Conservation (phyloP, 2,113 vertebrate species). For the Neogobius melanostomus region DNA sequence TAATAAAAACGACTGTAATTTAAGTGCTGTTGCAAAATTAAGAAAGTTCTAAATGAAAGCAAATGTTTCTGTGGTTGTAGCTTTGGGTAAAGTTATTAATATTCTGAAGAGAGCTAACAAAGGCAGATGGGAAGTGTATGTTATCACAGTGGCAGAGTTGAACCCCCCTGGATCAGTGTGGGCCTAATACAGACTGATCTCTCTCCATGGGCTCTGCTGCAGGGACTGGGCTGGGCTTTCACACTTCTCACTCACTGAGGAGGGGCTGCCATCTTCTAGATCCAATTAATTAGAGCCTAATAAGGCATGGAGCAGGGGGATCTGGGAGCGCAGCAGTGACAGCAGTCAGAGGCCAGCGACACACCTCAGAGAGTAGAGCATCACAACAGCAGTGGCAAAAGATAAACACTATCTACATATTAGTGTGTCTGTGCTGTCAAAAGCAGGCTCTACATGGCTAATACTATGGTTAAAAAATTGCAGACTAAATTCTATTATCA, state of each 20-base stretch:
- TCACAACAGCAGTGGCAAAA: not conserved
- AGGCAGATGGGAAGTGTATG: slow-evolving; percentile 17
- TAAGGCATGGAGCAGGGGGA: slow-evolving; percentile 53
- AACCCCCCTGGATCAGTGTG: slow-evolving; percentile 53
- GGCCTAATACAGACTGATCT: slow-evolving; percentile 63
- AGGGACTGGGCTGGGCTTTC: slow-evolving; percentile 52
- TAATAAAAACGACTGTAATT: too few species aligned
- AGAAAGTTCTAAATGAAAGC: not conserved
- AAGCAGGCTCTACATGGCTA: too few species aligned
- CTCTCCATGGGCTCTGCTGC: slow-evolving; percentile 54
- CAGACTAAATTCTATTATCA: too few species aligned
- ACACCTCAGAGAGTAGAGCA: slow-evolving; percentile 29
- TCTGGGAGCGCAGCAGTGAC: slow-evolving; percentile 48
- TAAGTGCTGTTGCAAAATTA: too few species aligned
- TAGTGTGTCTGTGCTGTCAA: too few species aligned
- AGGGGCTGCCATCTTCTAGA: slow-evolving; percentile 60
- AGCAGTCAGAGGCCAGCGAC: slow-evolving; percentile 48
- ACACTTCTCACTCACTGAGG: slow-evolving; percentile 67
- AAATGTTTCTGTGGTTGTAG: not conserved
- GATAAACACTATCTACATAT: not conserved
- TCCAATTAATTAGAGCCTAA: slow-evolving; percentile 72
- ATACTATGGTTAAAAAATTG: too few species aligned
- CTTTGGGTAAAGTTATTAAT: not conserved
- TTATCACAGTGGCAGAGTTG: slow-evolving; percentile 42
- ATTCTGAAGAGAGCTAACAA: not conserved